phyloP scores from a whole-genome alignment of 2,888 invertebrate genomes.

The Nymphalis urticae region DNA sequence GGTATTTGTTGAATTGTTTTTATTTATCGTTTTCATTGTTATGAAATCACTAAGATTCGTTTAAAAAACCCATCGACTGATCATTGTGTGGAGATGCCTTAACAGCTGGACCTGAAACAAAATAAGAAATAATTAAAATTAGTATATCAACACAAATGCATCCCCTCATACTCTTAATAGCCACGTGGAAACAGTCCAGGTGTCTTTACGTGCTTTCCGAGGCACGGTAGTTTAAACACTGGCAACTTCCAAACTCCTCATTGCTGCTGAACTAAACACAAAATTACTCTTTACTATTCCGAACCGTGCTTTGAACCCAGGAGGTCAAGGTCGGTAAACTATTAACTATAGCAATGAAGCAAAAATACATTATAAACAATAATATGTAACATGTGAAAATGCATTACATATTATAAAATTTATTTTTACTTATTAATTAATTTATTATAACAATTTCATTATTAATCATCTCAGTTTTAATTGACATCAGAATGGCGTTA shows the following conservation, averaged over 20 bases:
- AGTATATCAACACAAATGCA: neutral
- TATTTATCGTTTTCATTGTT: conserved; percentile 16
- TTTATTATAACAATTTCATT: neutral
- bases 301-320: too few relatives aligned
- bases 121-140: conserved; percentile 4
- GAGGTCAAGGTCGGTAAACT: too few relatives aligned
- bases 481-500: conserved; percentile 11
- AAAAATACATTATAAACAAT: too few relatives aligned
- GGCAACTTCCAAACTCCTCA: too few relatives aligned
- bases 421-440: neutral
- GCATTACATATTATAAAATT: neutral
- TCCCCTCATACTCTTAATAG: too few relatives aligned
- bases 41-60: conserved; percentile 15
- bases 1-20: neutral
- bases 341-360: too few relatives aligned
- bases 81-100: conserved; percentile 6
- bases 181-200: too few relatives aligned
- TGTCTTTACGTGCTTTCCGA: too few relatives aligned
- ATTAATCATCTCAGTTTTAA: neutral
- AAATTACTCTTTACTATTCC: too few relatives aligned
- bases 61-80: neutral
- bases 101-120: conserved; percentile 30
- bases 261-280: too few relatives aligned
- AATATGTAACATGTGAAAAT: too few relatives aligned
- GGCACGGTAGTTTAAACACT: too few relatives aligned